A percentile compares a stretch with the other conserved stretches of the same genome.
phyloP scores from a whole-genome alignment of 2,797 vertebrate genomes.

The Paratrypauchen microcephalus region DNA sequence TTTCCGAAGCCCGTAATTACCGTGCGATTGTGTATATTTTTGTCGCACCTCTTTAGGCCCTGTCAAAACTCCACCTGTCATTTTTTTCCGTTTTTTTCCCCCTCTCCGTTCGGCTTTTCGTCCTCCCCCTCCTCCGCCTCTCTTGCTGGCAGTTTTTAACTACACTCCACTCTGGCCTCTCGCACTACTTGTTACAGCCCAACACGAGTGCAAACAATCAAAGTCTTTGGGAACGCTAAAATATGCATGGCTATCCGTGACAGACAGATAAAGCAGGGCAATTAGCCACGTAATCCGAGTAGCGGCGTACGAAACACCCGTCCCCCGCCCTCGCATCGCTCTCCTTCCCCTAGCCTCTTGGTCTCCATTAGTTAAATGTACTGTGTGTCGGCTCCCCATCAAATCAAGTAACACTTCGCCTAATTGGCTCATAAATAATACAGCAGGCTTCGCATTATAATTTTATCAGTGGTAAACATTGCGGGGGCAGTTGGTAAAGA shows the following conservation, averaged over 20 bases:
- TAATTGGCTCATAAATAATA: slow-evolving; percentile 99
- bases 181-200: slow-evolving; percentile 93
- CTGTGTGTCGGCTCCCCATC: slow-evolving; percentile 98
- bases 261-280: slow-evolving; percentile 98
- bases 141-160: slow-evolving; percentile 87
- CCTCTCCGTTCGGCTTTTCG: slow-evolving; percentile 11
- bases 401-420: slow-evolving; percentile 99
- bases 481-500: slow-evolving; percentile 91
- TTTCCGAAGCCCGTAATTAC: slow-evolving; percentile 58
- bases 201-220: slow-evolving; percentile 93
- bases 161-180: slow-evolving; percentile 93
- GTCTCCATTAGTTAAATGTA: slow-evolving; percentile 99
- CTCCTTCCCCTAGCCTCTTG: slow-evolving; percentile 78
- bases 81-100: slow-evolving; percentile 32
- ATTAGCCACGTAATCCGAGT: slow-evolving; percentile 98
- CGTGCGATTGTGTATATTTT: slow-evolving; percentile 5
- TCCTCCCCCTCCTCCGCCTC: slow-evolving; percentile 50
- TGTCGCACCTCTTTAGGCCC: slow-evolving; percentile 48
- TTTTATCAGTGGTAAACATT: slow-evolving; percentile 99
- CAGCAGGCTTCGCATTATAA: slow-evolving; percentile 95
- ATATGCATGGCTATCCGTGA: slow-evolving; percentile 99
- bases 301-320: slow-evolving; percentile 81
- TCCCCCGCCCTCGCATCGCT: slow-evolving; percentile 73
- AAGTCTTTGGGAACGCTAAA: slow-evolving; percentile 99
- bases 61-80: slow-evolving; percentile 78